Conservation (phyloP, 92 coral and sea anemone genomes). For the Porites lobata region DNA sequence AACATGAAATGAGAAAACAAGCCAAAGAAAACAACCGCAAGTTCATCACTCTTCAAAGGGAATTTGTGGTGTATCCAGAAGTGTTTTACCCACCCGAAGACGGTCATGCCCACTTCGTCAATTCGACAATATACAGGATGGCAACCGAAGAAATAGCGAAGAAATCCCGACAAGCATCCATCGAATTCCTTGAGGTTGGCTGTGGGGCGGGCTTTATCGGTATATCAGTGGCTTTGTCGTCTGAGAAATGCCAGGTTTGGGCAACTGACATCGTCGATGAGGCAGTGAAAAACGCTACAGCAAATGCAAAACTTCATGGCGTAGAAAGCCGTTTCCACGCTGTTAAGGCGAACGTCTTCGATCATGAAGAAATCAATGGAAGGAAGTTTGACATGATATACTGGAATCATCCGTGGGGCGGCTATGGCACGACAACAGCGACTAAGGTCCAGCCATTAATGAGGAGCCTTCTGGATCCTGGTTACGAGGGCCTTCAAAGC, state of each 20-base stretch:
- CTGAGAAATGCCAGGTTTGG: slow-evolving; percentile 43
- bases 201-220: slow-evolving; percentile 51
- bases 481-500: slow-evolving; percentile 40
- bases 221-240: slow-evolving; percentile 26
- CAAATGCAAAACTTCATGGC: slow-evolving; percentile 44
- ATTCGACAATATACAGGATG: not conserved
- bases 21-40: not conserved
- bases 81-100: not conserved
- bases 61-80: not conserved
- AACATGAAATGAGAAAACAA: not conserved
- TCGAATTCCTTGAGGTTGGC: slow-evolving; percentile 44
- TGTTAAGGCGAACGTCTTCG: slow-evolving; percentile 35
- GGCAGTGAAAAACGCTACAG: slow-evolving; percentile 47
- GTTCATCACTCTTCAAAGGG: not conserved
- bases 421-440: slow-evolving; percentile 32
- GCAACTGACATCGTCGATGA: slow-evolving; percentile 38
- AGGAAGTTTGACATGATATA: slow-evolving; percentile 50
- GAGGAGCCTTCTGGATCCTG: slow-evolving; percentile 45
- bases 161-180: not conserved
- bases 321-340: slow-evolving; percentile 37
- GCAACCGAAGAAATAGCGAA: not conserved
- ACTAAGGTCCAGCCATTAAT: slow-evolving; percentile 30
- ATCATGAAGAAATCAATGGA: slow-evolving; percentile 47
- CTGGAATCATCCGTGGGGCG: slow-evolving; percentile 50
- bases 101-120: not conserved